phyloP scores from a whole-genome alignment of 2,113 vertebrate genomes.

The Ceyx cyanopectus region DNA sequence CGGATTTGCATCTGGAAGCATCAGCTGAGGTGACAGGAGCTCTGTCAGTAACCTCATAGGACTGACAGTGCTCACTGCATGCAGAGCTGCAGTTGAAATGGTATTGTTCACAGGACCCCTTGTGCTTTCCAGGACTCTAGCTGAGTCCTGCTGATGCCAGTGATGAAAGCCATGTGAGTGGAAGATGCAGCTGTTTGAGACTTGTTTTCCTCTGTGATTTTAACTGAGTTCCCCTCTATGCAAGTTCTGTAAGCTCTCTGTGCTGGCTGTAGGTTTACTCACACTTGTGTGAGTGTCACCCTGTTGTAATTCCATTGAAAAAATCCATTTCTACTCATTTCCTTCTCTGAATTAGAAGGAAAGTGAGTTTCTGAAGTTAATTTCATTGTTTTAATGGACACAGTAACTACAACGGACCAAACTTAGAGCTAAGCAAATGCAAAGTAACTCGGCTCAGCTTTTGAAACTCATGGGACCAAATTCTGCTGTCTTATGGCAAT shows the following conservation, averaged over 20 bases:
- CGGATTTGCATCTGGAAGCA: neutral
- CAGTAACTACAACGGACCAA: neutral
- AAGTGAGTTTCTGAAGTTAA: neutral
- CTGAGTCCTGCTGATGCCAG: neutral
- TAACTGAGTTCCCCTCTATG: neutral
- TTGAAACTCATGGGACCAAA: conserved; percentile 12
- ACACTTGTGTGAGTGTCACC: neutral
- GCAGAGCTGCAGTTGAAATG: neutral
- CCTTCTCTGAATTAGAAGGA: neutral
- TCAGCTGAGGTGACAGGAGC: neutral
- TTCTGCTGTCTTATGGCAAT: neutral
- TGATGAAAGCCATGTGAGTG: neutral
- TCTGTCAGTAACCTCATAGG: accelerated
- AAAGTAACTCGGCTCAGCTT: neutral
- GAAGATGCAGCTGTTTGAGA: neutral
- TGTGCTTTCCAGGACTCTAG: neutral
- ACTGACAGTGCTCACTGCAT: neutral
- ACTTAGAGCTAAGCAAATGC: neutral
- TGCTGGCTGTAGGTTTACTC: neutral
- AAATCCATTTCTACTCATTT: neutral
- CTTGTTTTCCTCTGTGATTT: neutral
- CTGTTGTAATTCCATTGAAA: conserved; percentile 10
- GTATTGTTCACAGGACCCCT: neutral
- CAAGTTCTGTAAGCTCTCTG: neutral
- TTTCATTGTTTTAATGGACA: neutral